phyloP scores from a whole-genome alignment of 2,797 vertebrate species.

The Malurus splendens region DNA sequence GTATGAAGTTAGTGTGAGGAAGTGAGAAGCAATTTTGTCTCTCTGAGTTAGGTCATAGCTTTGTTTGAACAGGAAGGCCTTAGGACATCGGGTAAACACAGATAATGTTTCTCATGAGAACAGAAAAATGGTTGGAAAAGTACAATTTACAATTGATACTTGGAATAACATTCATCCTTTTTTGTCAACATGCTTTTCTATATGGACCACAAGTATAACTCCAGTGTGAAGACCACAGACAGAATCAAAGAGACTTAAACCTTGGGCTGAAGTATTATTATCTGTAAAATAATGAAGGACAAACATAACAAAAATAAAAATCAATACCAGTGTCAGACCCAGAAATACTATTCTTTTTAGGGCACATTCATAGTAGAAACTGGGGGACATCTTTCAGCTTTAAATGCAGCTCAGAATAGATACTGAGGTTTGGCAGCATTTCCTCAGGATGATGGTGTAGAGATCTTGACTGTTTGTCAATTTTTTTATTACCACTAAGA shows the following conservation, averaged over 20 bases:
- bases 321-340: not conserved
- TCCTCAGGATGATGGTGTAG: not conserved
- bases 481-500: not conserved
- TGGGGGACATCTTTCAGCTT: not conserved
- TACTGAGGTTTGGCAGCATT: not conserved
- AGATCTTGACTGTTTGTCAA: not conserved
- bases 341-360: not conserved
- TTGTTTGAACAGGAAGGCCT: not conserved
- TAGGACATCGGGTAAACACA: rapidly evolving
- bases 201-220: not conserved
- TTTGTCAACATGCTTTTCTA: not conserved
- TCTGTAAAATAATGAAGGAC: not conserved
- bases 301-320: not conserved
- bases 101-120: not conserved
- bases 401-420: not conserved
- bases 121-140: not conserved
- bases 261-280: not conserved
- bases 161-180: not conserved
- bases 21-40: not conserved
- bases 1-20: not conserved
- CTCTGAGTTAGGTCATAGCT: not conserved
- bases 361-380: not conserved
- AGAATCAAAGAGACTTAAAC: not conserved
- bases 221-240: not conserved
- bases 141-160: not conserved